Evolutionary conservation across 2,888 invertebrate species (phyloP).

Genomic region (Hecatera dysodea): DNA sequence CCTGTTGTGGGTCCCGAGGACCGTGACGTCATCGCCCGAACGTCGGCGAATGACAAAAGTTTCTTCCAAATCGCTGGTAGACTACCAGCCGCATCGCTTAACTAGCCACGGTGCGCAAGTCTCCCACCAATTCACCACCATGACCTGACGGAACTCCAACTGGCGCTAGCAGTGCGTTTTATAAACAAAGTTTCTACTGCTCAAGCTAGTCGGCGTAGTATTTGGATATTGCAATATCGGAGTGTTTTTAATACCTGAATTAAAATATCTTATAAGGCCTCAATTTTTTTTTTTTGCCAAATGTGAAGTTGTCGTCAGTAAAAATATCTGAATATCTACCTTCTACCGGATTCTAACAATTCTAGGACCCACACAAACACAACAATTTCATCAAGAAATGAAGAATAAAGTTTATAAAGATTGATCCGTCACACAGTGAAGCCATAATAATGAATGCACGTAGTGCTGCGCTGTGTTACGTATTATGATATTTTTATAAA

Average conservation of each 20-base stretch:
- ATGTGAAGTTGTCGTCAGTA: too few species aligned
- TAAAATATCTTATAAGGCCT: too few species aligned
- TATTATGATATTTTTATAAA: not conserved
- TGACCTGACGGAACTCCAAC: not conserved
- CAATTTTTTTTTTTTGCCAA: too few species aligned
- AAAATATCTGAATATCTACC: too few species aligned
- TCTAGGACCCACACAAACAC: too few species aligned
- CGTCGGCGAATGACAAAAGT: not conserved
- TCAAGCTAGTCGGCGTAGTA: not conserved
- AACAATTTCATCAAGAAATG: too few species aligned
- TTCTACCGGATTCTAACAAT: too few species aligned
- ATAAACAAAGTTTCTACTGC: slow-evolving; percentile 1
- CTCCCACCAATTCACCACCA: not conserved
- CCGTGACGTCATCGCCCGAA: too few species aligned
- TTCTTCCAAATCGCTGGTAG: not conserved
- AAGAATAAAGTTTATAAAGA: not conserved
- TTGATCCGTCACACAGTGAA: slow-evolving; percentile 2
- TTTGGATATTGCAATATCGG: not conserved
- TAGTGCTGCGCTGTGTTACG: not conserved
- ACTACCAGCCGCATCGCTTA: not conserved
- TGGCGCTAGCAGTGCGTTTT: not conserved
- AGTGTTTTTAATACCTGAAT: not conserved
- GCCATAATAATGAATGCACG: not conserved
- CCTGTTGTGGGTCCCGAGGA: too few species aligned
- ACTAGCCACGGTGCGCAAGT: not conserved